Evolutionary conservation across 2,888 invertebrate genomes (phyloP), one percentile per base, ranked within the genome.

Genomic region (Melanargia galathea): DNA sequence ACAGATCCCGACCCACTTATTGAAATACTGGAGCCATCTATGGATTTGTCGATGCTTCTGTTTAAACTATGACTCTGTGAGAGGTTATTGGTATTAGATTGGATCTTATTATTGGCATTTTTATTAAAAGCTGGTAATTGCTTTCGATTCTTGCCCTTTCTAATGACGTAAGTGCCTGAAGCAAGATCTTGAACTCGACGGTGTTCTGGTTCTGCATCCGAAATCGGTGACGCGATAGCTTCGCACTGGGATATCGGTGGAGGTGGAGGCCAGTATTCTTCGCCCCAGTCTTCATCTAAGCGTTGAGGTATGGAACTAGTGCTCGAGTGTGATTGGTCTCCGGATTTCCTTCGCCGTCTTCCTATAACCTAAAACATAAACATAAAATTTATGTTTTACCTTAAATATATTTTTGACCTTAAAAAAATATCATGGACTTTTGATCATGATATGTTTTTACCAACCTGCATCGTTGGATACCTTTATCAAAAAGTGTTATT

Each of bases 161-260:
- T 92, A 66, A 97, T 95, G 43, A 96, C 94, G 78, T 96, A 97
- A n/a, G 96, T 97, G 33, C 96, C 96, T 67, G 93, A 85, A 2
- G 86, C 83, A 46, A 86, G 72, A 67, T 88, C 90, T 67, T 84
- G 85, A 33, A 73, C 69, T 40, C 87, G 80, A 49, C 90, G 82
- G 18, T 75, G 73, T 62, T 92, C 91, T 8, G 81, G 75, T 61
- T 92, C 91, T 30, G 73, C 82, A 77, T 95, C 95, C 6, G 95
- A 95, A 71, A 92, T 93, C 5, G 95, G 94, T 0, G 95, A 95
- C 10, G 93, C 92, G 7, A 94, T 92, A 10, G 94, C 93, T 64
- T 93, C 94, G 72, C 93, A 93, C 57, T 92, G 92, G n/a, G 94
- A 92, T 24, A 92, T 87, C 20, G 93, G 92, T 1, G 94, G 94